Percentiles rank a stretch among this genome's conserved stretches.
Conservation (phyloP, 2,797 vertebrate species). For the Hippopotamyrus pictus region DNA sequence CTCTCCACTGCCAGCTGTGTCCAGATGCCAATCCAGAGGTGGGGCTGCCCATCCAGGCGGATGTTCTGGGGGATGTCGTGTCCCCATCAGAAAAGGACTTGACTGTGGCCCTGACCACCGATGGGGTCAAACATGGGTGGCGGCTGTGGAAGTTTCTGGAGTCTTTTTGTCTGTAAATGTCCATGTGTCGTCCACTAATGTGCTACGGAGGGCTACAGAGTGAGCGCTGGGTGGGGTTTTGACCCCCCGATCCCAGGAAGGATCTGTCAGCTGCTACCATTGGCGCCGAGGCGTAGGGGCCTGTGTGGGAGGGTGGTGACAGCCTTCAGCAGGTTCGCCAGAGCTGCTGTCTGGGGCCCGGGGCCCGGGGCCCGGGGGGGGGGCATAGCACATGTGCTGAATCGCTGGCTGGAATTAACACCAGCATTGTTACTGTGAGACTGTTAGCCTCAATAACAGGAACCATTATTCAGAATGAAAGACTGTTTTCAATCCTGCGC, state of each 20-base stretch:
- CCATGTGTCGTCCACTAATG: neutral
- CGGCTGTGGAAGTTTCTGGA: neutral
- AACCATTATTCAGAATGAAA: conserved; percentile 21
- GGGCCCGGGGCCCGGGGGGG: neutral
- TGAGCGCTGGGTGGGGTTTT: neutral
- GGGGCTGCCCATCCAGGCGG: neutral
- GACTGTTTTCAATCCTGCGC: neutral
- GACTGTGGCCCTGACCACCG: neutral
- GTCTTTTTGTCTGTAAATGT: neutral
- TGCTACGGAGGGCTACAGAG: neutral
- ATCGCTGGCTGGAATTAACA: conserved; percentile 33
- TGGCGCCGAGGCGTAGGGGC: neutral
- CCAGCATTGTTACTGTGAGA: conserved; percentile 17
- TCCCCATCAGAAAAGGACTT: neutral
- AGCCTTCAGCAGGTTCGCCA: conserved; percentile 11
- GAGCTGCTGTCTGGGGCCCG: neutral
- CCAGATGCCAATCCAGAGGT: neutral
- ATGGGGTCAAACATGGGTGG: neutral
- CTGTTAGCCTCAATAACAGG: conserved; percentile 11
- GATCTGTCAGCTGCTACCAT: neutral
- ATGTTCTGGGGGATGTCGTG: neutral
- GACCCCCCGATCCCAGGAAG: neutral
- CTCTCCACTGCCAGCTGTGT: neutral
- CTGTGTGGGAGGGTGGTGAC: conserved; percentile 18
- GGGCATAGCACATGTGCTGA: conserved; percentile 2